Percentiles rank a stretch among this genome's conserved stretches.
These are phyloP conservation scores for Platyrinchus mystaceus DNA, from an alignment of 2,797 vertebrate species.

Conservation along the genomic window DNA sequence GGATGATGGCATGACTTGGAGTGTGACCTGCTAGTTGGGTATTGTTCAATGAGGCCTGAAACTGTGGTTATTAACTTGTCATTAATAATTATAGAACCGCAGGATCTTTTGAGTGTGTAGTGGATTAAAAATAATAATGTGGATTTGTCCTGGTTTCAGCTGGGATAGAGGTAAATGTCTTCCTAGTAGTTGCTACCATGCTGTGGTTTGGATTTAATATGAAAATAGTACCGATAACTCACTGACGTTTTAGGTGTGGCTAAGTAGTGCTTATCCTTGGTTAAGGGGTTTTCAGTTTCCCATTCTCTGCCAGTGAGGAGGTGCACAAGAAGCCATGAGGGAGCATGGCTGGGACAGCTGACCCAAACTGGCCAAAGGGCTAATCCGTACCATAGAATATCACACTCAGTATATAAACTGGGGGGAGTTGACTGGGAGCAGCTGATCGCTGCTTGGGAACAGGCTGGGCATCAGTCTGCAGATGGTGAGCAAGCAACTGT, in stretches of 20 bases:
- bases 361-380: neutral
- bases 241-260: neutral
- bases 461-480: fast-evolving
- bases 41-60: neutral
- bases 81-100: neutral
- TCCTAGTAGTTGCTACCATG: neutral
- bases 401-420: neutral
- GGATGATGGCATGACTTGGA: neutral
- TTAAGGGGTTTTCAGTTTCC: neutral
- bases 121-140: neutral
- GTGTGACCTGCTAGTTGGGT: neutral
- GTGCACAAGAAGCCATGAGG: neutral
- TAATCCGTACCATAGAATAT: fast-evolving
- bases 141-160: neutral
- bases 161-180: neutral
- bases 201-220: neutral
- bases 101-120: neutral
- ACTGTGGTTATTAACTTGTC: neutral
- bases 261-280: neutral
- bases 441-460: fast-evolving
- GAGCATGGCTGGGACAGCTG: neutral
- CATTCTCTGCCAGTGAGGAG: fast-evolving
- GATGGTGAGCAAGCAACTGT: neutral
- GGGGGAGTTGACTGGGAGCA: neutral
- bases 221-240: neutral